These are phyloP conservation scores for Apamea crenata DNA, from an alignment of 2,888 invertebrate species.

Conservation along the genomic window DNA sequence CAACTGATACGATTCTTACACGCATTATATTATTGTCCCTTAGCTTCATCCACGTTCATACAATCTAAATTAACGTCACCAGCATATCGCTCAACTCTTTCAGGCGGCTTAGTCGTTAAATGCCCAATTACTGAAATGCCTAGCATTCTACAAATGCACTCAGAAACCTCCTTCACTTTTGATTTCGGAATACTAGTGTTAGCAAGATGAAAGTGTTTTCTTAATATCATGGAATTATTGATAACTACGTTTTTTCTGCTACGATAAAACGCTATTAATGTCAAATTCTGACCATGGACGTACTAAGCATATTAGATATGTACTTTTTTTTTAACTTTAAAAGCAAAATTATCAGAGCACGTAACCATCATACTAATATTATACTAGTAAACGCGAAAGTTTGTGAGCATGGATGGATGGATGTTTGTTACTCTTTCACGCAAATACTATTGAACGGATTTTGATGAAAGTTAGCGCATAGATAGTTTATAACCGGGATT, in stretches of 20 bases:
- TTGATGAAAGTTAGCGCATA: not conserved
- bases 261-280: not conserved
- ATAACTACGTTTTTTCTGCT: not conserved
- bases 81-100: not conserved
- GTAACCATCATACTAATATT: slow-evolving; percentile 17
- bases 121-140: too few species aligned
- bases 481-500: not conserved
- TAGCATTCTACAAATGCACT: too few species aligned
- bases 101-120: too few species aligned
- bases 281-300: not conserved
- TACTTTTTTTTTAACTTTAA: not conserved
- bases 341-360: slow-evolving; percentile 2
- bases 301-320: not conserved
- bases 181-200: not conserved
- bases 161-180: not conserved
- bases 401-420: not conserved
- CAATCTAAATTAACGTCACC: not conserved
- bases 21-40: not conserved
- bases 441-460: not conserved
- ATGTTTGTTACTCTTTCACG: not conserved
- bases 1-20: not conserved
- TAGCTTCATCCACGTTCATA: not conserved
- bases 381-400: not conserved
- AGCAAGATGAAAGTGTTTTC: not conserved
- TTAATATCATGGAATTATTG: not conserved